Evolutionary conservation across 2,113 vertebrate species (phyloP).

Genomic region (Talpa occidentalis): DNA sequence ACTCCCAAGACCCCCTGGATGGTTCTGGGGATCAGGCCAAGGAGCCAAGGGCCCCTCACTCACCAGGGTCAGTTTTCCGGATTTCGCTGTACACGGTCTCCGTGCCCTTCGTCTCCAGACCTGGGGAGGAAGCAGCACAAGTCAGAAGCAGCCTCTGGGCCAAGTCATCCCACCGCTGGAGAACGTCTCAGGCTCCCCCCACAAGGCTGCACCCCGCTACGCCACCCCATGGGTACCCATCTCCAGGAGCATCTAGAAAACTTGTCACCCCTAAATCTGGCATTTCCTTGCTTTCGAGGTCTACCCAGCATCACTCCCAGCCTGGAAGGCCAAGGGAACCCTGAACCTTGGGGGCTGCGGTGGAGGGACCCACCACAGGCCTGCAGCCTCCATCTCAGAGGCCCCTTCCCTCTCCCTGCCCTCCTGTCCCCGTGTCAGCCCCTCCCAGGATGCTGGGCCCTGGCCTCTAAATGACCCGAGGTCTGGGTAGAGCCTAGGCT

Average conservation of each 20-base stretch:
- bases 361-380: not conserved
- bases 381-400: not conserved
- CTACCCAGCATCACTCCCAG: not conserved
- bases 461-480: not conserved
- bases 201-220: not conserved
- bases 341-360: not conserved
- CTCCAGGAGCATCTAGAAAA: not conserved
- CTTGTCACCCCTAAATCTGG: not conserved
- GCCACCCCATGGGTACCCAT: not conserved
- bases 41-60: slow-evolving; percentile 77
- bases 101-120: slow-evolving; percentile 85
- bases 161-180: not conserved
- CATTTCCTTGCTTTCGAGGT: not conserved
- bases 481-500: not conserved
- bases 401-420: not conserved
- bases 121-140: slow-evolving; percentile 85
- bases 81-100: slow-evolving; percentile 91
- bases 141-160: slow-evolving; percentile 74
- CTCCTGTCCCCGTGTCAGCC: not conserved
- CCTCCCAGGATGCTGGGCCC: not conserved
- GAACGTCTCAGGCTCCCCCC: not conserved
- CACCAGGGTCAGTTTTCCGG: slow-evolving; percentile 86
- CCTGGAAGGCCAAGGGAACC: not conserved
- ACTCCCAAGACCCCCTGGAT: not conserved
- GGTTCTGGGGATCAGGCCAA: not conserved